Evolutionary conservation across 2,797 vertebrate species (phyloP).

Genomic region (Neosalanx taihuensis): DNA sequence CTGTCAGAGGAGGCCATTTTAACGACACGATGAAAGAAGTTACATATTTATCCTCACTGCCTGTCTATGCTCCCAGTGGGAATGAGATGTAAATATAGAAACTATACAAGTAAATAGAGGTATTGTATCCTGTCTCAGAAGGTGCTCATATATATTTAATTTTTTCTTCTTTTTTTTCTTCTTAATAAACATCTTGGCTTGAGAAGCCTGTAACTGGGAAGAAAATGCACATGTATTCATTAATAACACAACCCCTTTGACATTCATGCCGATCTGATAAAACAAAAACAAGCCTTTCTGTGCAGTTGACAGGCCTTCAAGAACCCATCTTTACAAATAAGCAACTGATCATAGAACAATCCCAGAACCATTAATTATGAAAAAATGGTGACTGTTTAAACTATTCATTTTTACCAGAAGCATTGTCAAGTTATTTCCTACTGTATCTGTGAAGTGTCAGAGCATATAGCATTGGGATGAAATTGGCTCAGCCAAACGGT

Average conservation of each 20-base stretch:
- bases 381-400: background rate
- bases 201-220: background rate
- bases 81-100: conserved; percentile 45
- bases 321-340: background rate
- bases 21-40: conserved; percentile 26
- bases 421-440: conserved; percentile 28
- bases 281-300: background rate
- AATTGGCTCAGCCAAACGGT: conserved; percentile 12
- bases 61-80: conserved; percentile 31
- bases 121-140: conserved; percentile 25
- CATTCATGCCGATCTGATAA: background rate
- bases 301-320: background rate
- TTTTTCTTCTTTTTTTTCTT: background rate
- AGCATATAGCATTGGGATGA: conserved; percentile 15
- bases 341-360: background rate
- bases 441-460: conserved; percentile 23
- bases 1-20: conserved; percentile 28
- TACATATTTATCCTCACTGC: conserved; percentile 35
- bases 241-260: background rate
- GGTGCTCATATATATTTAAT: conserved; percentile 23
- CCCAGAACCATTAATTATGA: background rate
- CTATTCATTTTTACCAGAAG: conserved; percentile 23
- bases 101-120: conserved; percentile 30
- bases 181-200: background rate
- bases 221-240: background rate